These are phyloP conservation scores for Dromiciops gliroides DNA, from an alignment of 2,113 vertebrate genomes.

Conservation along the genomic window DNA sequence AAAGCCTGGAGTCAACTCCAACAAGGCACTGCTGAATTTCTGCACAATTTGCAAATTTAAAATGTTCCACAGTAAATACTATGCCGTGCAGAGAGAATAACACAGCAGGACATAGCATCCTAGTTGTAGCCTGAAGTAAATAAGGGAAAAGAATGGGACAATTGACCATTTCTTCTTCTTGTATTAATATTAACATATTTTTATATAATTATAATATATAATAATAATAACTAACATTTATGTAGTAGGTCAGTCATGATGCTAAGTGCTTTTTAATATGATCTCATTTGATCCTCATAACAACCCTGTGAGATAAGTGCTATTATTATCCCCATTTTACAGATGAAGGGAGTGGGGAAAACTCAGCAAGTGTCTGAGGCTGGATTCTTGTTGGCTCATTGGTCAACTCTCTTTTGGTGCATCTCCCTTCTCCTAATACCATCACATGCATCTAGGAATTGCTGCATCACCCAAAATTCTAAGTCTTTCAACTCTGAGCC, in stretches of 20 bases:
- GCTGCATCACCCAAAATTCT: background rate
- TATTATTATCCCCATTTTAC: too few relatives aligned
- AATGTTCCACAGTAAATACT: slow-evolving; percentile 66
- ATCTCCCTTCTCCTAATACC: background rate
- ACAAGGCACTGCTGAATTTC: slow-evolving; percentile 64
- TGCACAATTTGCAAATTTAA: slow-evolving; percentile 36
- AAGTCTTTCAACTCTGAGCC: background rate
- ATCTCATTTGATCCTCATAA: background rate
- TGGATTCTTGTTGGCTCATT: background rate
- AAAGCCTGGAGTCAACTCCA: background rate
- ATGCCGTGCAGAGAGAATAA: background rate
- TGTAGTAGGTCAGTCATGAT: background rate
- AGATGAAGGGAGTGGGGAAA: too few relatives aligned
- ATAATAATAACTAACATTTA: background rate
- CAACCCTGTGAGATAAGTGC: background rate
- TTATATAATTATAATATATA: too few relatives aligned
- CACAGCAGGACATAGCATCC: background rate
- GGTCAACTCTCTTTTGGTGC: background rate
- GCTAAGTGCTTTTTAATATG: background rate
- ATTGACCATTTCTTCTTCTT: background rate
- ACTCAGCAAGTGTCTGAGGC: background rate
- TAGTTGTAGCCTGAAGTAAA: background rate
- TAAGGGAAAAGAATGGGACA: background rate
- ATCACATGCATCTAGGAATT: background rate
- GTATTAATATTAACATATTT: too few relatives aligned